phyloP scores from a whole-genome alignment of 2,113 vertebrate genomes.

The human (Homo sapiens) region GRCh38 chr6:87637001-87637500 shows the following conservation, averaged over 20 bases:
- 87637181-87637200: constrained; percentile 26
- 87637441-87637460: constrained; percentile 1
- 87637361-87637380: constrained; percentile 51
- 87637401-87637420: constrained; percentile 57
- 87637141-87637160: constrained; percentile 34
- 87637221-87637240: background rate
- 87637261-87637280: background rate
- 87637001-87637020: background rate
- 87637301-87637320: constrained; percentile 38
- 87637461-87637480: background rate
- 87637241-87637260: background rate
- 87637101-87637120: background rate
- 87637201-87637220: background rate
- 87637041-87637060: background rate
- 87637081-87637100: constrained; percentile 22
- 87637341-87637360: constrained; percentile 46
- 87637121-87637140: background rate
- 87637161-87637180: background rate
- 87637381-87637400: constrained; percentile 53
- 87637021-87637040: constrained; percentile 20
- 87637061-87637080: background rate
- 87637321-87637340: constrained; percentile 50
- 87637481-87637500: background rate
- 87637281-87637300: constrained; percentile 46
- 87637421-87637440: constrained; percentile 40